Conservation (phyloP, 2,113 vertebrate species). For the Myanophis thanlyinensis region DNA sequence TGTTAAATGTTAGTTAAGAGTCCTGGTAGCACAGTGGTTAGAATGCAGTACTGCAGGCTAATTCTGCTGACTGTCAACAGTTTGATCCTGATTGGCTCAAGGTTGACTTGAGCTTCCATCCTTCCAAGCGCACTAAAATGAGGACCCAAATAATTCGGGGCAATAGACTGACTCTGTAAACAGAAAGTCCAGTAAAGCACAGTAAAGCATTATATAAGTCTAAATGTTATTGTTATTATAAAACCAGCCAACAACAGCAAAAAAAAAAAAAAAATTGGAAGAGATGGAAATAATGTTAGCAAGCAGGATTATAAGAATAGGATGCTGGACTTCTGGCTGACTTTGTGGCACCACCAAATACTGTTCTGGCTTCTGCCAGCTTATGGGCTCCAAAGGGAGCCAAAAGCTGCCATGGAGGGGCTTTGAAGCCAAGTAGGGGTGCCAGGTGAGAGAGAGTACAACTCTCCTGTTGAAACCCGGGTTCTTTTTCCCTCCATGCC, state of each 20-base stretch:
- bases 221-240: neutral
- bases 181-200: neutral
- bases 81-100: neutral
- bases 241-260: neutral
- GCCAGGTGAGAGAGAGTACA: no score
- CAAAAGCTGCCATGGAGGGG: no score
- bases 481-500: no score
- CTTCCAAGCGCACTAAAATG: neutral
- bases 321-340: no score
- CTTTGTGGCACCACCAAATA: no score
- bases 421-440: no score
- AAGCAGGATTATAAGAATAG: neutral
- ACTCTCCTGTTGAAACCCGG: no score
- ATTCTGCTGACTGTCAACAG: neutral
- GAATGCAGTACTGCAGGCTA: neutral
- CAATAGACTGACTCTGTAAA: neutral
- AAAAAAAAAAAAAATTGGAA: neutral
- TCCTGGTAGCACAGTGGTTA: neutral
- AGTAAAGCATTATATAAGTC: neutral
- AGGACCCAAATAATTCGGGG: neutral
- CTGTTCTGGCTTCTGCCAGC: no score
- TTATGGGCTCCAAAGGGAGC: no score
- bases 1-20: neutral
- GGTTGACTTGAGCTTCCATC: neutral
- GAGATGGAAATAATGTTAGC: neutral